Percentiles rank a stretch among this genome's conserved stretches.
Evolutionary conservation across 2,888 invertebrate genomes (phyloP).

Genomic region (Auanema freiburgensis): DNA sequence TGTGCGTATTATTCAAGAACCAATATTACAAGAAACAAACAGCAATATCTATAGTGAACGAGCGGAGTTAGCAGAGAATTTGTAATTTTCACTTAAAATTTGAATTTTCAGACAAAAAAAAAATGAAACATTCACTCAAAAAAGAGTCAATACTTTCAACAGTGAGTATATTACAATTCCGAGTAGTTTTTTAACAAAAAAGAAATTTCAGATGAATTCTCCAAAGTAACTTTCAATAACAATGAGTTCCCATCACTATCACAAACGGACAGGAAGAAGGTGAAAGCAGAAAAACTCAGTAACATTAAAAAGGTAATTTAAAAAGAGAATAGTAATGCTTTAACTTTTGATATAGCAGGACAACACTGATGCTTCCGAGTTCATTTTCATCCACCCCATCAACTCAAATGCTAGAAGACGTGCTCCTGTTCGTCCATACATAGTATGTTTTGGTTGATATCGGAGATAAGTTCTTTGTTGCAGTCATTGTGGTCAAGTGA

Average conservation of each 20-base stretch:
- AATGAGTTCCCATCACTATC: constrained; percentile 22
- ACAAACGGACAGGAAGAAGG: too few relatives aligned
- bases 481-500: constrained; percentile 22
- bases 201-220: constrained; percentile 8
- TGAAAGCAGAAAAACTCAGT: too few relatives aligned
- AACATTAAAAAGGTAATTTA: too few relatives aligned
- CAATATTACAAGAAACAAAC: background rate
- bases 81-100: too few relatives aligned
- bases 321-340: too few relatives aligned
- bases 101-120: too few relatives aligned
- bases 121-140: too few relatives aligned
- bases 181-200: background rate
- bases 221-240: constrained; percentile 25
- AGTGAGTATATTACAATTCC: background rate
- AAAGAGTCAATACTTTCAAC: background rate
- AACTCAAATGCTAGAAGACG: constrained; percentile 40
- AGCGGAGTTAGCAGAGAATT: too few relatives aligned
- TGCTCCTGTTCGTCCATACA: constrained; percentile 45
- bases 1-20: background rate
- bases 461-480: constrained; percentile 6
- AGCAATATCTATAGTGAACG: too few relatives aligned
- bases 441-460: constrained; percentile 40
- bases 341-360: too few relatives aligned
- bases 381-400: constrained; percentile 30
- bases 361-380: constrained; percentile 20